phyloP scores from a whole-genome alignment of 2,113 vertebrate genomes.

The Poicephalus meyeri region DNA sequence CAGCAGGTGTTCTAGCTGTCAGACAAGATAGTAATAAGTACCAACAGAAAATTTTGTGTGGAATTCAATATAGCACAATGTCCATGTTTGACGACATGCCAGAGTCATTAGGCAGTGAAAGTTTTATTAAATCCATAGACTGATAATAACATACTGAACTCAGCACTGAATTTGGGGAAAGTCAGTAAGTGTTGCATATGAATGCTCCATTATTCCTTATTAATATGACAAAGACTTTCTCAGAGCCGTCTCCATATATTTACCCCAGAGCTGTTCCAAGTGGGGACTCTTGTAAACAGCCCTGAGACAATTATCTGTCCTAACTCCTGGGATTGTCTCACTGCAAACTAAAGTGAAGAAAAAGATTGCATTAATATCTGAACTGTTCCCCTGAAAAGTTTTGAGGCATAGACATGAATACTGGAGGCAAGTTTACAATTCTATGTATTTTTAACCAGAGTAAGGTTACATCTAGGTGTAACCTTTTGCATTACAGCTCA shows the following conservation, averaged over 20 bases:
- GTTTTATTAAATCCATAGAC: neutral
- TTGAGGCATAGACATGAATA: neutral
- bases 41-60: neutral
- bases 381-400: neutral
- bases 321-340: neutral
- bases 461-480: neutral
- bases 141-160: neutral
- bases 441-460: neutral
- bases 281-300: neutral
- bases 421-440: neutral
- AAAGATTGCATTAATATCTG: neutral
- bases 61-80: neutral
- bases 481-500: neutral
- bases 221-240: neutral
- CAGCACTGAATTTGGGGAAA: neutral
- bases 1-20: constrained; percentile 57
- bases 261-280: neutral
- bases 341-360: neutral
- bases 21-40: constrained; percentile 10
- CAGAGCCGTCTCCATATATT: neutral
- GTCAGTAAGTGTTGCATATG: neutral
- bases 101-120: neutral
- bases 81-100: neutral
- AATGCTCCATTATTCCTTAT: neutral
- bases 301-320: neutral